A percentile compares a stretch with the other conserved stretches of the same genome.
Evolutionary conservation across 2,888 invertebrate species (phyloP).

Genomic region (Spatulosminthurus flaviceps): DNA sequence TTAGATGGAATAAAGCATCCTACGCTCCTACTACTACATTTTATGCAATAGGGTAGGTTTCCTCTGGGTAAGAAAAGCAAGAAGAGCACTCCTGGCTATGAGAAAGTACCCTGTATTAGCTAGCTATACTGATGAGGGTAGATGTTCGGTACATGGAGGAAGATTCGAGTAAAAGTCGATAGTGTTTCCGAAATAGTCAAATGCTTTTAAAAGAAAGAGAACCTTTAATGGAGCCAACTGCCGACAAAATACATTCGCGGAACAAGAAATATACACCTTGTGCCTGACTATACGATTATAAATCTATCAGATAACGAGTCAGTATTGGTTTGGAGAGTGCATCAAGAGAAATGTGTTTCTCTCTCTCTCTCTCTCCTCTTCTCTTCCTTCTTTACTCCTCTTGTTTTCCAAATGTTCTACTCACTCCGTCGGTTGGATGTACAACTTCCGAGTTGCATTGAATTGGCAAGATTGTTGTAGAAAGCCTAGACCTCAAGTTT

Average conservation of each 20-base stretch:
- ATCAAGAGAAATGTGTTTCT: slow-evolving; percentile 48
- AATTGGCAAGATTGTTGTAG: slow-evolving; percentile 14
- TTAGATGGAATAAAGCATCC: background rate
- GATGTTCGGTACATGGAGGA: slow-evolving; percentile 48
- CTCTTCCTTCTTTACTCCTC: slow-evolving; percentile 5
- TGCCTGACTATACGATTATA: slow-evolving; percentile 52
- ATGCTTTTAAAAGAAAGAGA: slow-evolving; percentile 64
- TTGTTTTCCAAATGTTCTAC: background rate
- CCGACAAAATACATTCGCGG: slow-evolving; percentile 49
- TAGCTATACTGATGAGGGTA: slow-evolving; percentile 18
- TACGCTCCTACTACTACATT: slow-evolving; percentile 18
- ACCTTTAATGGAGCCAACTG: slow-evolving; percentile 59
- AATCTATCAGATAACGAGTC: slow-evolving; percentile 58
- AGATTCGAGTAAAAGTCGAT: slow-evolving; percentile 61
- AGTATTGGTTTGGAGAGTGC: slow-evolving; percentile 55
- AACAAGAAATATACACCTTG: slow-evolving; percentile 54
- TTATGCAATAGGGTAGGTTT: slow-evolving; percentile 14
- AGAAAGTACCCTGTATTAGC: slow-evolving; percentile 28
- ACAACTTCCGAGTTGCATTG: slow-evolving; percentile 24
- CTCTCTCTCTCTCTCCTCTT: too few species aligned
- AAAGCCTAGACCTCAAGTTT: slow-evolving; percentile 19
- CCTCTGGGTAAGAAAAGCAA: background rate
- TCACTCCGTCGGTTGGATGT: background rate
- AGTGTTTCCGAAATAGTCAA: slow-evolving; percentile 64
- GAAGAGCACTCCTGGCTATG: background rate